These are phyloP conservation scores for Xenopus petersii DNA, from an alignment of 2,797 vertebrate species.

Conservation along the genomic window DNA sequence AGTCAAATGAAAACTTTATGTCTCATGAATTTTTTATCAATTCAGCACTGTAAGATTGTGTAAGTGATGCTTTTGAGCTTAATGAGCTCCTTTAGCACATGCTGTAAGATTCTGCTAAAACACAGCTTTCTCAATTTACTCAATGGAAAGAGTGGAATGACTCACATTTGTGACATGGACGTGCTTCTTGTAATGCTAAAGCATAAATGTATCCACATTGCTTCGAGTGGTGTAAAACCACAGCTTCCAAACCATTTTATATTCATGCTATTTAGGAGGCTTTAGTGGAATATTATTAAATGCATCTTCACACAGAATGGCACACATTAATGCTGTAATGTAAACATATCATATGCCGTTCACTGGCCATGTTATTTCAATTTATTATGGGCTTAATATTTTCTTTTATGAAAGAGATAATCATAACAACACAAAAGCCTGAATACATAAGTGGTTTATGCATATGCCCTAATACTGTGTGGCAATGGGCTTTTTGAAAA, in stretches of 20 bases:
- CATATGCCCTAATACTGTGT: too few species aligned
- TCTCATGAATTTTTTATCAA: slow-evolving; percentile 50
- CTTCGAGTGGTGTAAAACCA: not conserved
- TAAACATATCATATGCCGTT: not conserved
- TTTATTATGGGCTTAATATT: not conserved
- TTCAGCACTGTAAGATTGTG: slow-evolving; percentile 47
- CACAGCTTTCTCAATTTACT: slow-evolving; percentile 43
- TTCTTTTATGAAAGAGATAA: not conserved
- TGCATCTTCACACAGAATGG: not conserved
- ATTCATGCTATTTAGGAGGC: not conserved
- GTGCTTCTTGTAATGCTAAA: slow-evolving; percentile 8
- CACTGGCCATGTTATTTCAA: not conserved
- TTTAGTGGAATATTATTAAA: not conserved
- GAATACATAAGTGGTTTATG: too few species aligned
- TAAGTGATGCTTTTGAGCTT: slow-evolving; percentile 49
- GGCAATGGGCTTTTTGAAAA: too few species aligned
- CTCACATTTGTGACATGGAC: slow-evolving; percentile 35
- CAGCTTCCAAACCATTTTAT: slow-evolving; percentile 3
- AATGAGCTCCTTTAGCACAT: slow-evolving; percentile 49
- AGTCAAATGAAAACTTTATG: slow-evolving; percentile 51
- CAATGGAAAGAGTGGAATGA: slow-evolving; percentile 30
- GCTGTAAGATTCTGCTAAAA: slow-evolving; percentile 46
- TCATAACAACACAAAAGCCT: too few species aligned
- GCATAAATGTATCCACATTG: slow-evolving; percentile 11
- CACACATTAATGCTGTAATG: not conserved